A percentile compares a stretch with the other conserved stretches of the same genome.
phyloP scores from a whole-genome alignment of 2,888 invertebrate species.

The Meteorus colon region DNA sequence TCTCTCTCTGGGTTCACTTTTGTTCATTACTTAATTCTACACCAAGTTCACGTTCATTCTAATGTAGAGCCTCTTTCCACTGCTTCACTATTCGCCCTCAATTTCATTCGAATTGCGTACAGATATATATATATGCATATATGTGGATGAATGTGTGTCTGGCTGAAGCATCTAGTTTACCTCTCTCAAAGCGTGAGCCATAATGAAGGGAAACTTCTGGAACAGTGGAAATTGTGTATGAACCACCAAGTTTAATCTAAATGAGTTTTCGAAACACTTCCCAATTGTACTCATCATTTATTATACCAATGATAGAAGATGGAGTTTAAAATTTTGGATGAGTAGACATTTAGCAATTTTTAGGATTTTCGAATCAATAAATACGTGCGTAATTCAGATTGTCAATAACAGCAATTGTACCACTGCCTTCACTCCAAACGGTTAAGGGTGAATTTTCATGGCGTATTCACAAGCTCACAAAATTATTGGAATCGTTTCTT shows the following conservation, averaged over 20 bases:
- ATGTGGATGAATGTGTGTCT: slow-evolving; percentile 10
- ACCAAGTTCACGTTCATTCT: slow-evolving; percentile 12
- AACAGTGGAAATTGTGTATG: background rate
- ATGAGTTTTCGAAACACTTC: background rate
- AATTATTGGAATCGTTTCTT: slow-evolving; percentile 68
- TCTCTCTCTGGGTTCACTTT: background rate
- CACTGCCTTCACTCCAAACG: too few relatives aligned
- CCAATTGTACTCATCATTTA: background rate
- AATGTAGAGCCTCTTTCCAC: slow-evolving; percentile 24
- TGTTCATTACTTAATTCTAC: background rate
- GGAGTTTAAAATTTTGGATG: too few relatives aligned
- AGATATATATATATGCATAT: slow-evolving; percentile 11
- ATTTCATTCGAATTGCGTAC: background rate
- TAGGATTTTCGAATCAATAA: too few relatives aligned
- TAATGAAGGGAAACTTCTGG: slow-evolving; percentile 15
- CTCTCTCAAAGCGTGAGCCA: slow-evolving; percentile 19
- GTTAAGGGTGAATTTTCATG: background rate
- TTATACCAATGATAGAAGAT: too few relatives aligned
- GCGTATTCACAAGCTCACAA: slow-evolving; percentile 54
- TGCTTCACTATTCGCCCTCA: slow-evolving; percentile 11
- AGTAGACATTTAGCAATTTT: too few relatives aligned
- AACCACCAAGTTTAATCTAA: background rate
- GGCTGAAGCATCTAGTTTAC: background rate
- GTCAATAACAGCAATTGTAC: too few relatives aligned
- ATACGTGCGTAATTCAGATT: too few relatives aligned